phyloP scores from a whole-genome alignment of 2,888 invertebrate species.

The Acrobasis consociella region DNA sequence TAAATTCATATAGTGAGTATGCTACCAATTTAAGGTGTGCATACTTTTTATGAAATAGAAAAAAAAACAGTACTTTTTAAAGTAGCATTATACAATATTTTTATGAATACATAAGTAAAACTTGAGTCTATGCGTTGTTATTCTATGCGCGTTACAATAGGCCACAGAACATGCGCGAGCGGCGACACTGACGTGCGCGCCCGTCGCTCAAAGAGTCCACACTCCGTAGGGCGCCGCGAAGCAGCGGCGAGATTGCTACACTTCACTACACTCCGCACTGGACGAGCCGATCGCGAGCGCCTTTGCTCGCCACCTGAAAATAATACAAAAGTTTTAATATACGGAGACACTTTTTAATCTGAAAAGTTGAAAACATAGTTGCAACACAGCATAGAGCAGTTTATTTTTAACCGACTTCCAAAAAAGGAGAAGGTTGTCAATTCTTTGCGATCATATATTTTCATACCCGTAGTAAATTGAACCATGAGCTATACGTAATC shows the following conservation, averaged over 20 bases:
- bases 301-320: background rate
- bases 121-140: slow-evolving; percentile 12
- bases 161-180: slow-evolving; percentile 32
- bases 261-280: slow-evolving; percentile 8
- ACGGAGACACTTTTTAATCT: background rate
- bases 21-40: too few relatives aligned
- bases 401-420: too few relatives aligned
- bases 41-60: too few relatives aligned
- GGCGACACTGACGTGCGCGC: background rate
- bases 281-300: background rate
- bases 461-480: too few relatives aligned
- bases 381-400: too few relatives aligned
- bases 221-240: background rate
- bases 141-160: slow-evolving; percentile 20
- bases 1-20: too few relatives aligned
- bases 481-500: too few relatives aligned
- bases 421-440: too few relatives aligned
- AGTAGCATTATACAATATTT: too few relatives aligned
- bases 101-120: background rate
- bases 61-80: too few relatives aligned
- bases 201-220: slow-evolving; percentile 11
- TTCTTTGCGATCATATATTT: too few relatives aligned
- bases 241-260: slow-evolving; percentile 11
- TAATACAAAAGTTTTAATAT: background rate
- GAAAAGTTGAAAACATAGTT: too few relatives aligned